Evolutionary conservation across 1,140 invertebrate genomes (phyloP), one percentile per base, ranked within the genome.

Genomic region (Aphidius ervi): DNA sequence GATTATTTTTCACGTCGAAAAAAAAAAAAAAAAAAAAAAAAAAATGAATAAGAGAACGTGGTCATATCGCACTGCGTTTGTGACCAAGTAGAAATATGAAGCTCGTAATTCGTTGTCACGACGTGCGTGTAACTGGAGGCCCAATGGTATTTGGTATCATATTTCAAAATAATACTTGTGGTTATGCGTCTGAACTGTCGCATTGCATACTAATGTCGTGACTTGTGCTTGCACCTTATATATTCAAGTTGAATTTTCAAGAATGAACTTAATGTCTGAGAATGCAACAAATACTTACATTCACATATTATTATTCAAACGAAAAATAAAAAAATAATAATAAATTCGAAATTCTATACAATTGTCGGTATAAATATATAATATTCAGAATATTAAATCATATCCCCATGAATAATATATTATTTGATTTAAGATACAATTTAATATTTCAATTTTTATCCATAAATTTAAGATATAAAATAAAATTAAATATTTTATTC

Each of bases 101-200:
- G 63, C 63, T 63, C 65, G 65, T 68, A 66, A 69, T 55, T 68
- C 66, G 66, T 64, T 62, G 58, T 61, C 64, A 56, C 61, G 62
- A 64, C 63, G 58, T 53, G 62, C 61, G 58, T 69, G 67, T 67
- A 68, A 70, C 65, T 59, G 59, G 67, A 67, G 64, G 66, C 68
- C 67, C 69, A 69, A 68, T 65, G n/a, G n/a, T n/a, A n/a, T n/a
- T n/a, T n/a, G n/a, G n/a, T n/a, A 66, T 69, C 68, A 70, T 70
- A 70, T 72, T 70, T 72, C 70, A 72, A 67, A 68, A 72, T 70
- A 68, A 71, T 71, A 68, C 64, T 70, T 60, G 56, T 45, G 60
- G 65, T 67, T 70, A 68, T 64, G 61, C 54, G 63, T 65, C 63
- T 63, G 67, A 53, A 42, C 56, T 56, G 23, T 56, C 61, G 49